These are phyloP conservation scores for Steinernema hermaphroditum DNA, from an alignment of 2,888 invertebrate genomes.

Conservation along the genomic window DNA sequence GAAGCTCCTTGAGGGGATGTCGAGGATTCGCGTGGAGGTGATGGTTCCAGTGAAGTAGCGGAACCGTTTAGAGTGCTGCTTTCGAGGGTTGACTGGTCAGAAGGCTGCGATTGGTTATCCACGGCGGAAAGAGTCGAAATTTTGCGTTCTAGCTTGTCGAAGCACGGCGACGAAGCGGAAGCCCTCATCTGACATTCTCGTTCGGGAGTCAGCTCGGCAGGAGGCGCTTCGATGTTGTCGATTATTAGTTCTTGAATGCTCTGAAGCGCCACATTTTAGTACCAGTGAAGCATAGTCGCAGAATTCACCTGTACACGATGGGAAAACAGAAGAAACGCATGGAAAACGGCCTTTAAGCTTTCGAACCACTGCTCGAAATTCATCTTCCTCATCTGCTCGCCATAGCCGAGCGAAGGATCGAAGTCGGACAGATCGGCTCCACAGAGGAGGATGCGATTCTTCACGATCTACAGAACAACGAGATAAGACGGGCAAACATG, in stretches of 20 bases:
- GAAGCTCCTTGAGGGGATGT: background rate
- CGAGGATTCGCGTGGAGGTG: background rate
- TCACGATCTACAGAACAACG: constrained; percentile 39
- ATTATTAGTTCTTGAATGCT: constrained; percentile 78
- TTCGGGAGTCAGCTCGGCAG: background rate
- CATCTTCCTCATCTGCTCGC: constrained; percentile 74
- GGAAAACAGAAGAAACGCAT: constrained; percentile 75
- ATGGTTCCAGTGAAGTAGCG: background rate
- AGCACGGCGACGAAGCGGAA: background rate
- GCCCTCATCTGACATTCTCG: background rate
- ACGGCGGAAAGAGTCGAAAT: no score
- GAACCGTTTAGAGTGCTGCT: constrained; percentile 13
- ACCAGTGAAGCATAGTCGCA: background rate
- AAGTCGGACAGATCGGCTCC: constrained; percentile 53
- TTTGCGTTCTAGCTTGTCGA: constrained; percentile 29
- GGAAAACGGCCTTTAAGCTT: constrained; percentile 75
- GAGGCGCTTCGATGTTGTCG: constrained; percentile 73
- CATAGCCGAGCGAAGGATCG: constrained; percentile 62
- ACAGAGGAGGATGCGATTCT: constrained; percentile 51
- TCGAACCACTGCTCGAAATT: constrained; percentile 76
- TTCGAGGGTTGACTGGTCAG: constrained; percentile 16
- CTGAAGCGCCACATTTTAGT: constrained; percentile 65
- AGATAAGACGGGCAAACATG: background rate
- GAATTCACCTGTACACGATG: constrained; percentile 74
- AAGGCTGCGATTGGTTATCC: background rate